phyloP scores from a whole-genome alignment of 2,113 vertebrate species.

The Takifugu bimaculatus region DNA sequence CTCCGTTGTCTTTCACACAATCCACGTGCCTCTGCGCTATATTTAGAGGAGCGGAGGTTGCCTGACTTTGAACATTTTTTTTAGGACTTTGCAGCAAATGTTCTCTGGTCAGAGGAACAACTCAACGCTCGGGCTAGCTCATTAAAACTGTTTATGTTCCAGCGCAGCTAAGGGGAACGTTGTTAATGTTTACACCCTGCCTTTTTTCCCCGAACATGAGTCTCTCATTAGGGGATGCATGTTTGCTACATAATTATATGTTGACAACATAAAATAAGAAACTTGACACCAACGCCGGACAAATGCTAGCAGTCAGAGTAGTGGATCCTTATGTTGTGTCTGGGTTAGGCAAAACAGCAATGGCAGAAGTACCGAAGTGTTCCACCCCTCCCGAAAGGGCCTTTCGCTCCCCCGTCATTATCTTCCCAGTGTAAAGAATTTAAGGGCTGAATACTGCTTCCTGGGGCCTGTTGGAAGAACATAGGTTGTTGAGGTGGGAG shows the following conservation, averaged over 20 bases:
- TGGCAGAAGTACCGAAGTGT: too few relatives aligned
- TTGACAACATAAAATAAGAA: too few relatives aligned
- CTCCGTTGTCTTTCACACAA: too few relatives aligned
- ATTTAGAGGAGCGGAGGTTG: too few relatives aligned
- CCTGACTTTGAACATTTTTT: too few relatives aligned
- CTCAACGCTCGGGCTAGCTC: neutral
- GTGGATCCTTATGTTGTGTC: too few relatives aligned
- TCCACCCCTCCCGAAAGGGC: too few relatives aligned
- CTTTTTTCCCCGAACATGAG: neutral
- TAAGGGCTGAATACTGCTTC: conserved; percentile 41
- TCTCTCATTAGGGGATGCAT: neutral
- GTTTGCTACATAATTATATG: too few relatives aligned
- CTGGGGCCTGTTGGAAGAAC: conserved; percentile 35
- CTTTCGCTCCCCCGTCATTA: neutral
- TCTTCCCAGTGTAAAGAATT: conserved; percentile 37
- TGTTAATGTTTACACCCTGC: neutral
- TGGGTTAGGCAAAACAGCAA: too few relatives aligned
- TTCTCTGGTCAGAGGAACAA: neutral
- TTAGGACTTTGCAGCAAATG: neutral
- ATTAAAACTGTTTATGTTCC: neutral
- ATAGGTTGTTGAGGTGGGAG: conserved; percentile 27
- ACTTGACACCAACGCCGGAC: too few relatives aligned
- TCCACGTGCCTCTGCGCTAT: too few relatives aligned
- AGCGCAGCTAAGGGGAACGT: neutral
- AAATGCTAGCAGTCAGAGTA: too few relatives aligned